Evolutionary conservation across 2,113 vertebrate species (phyloP), one percentile per base, ranked within the genome.

Genomic region (Vicugna pacos): DNA sequence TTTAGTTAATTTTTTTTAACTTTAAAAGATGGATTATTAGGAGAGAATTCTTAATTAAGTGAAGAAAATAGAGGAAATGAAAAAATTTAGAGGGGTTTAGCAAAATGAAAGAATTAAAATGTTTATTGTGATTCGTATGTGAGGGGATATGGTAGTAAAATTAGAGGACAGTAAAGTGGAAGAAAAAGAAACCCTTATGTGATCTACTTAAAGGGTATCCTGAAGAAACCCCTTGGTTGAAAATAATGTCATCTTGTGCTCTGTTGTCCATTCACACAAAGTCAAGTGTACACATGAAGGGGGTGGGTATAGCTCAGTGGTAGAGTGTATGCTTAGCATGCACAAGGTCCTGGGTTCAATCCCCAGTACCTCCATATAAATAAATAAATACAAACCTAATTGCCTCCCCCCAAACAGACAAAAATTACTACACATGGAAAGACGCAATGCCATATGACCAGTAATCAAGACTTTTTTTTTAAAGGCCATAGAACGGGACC

Each of bases 1-100:
- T 85, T 86, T 80, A 91, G 22, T 62, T 86, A 86, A n/a, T 62
- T 91, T 70, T 84, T 62, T 91, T 70, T 84, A 69, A 85, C 16
- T 42, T 42, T 70, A 48, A 86, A 35, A 80, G 3, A 7, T 54
- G 32, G 19, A 38, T 32, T 54, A 48, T 38, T 67, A 73, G 17
- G 15, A 46, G 22, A 56, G 24, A 81, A 24, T 83, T 94, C 7
- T 72, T 94, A 32, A 58, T 6, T 13, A 67, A 84, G 42, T 62
- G 7, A 64, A 14, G 9, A 70, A 77, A 30, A 62, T 1, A 58
- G 52, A 69, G 30, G 16, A 67, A 30, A 48, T 60, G 38, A 30
- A 24, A 80, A 81, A 60, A 32, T 42, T 60, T 80, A 62, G 65
- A 85, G 56, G 64, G 64, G n/a, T 69, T 69, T 62, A 48, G 28